Evolutionary conservation across 1,140 invertebrate genomes (phyloP), one percentile per base, ranked within the genome.

Genomic region (Reticulitermes speratus): DNA sequence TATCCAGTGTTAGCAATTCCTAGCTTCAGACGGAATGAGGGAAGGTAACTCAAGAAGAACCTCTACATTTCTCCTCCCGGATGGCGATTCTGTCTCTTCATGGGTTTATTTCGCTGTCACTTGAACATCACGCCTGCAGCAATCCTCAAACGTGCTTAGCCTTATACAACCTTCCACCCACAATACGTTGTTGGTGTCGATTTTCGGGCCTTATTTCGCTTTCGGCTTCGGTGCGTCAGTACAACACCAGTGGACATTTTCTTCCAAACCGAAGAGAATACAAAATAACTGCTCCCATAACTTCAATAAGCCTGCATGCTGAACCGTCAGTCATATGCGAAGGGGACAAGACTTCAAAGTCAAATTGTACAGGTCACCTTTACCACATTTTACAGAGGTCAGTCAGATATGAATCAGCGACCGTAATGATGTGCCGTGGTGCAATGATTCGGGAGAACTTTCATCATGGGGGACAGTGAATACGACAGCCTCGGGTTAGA

Each of bases 1-100:
- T 75, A 75, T 30, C 65, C 65, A 75, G 65, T 75, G 65, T 75
- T 75, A 30, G 65, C 25, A 75, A 75, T 75, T 75, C 65, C n/a
- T 75, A 30, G n/a, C 65, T 75, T 75, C 65, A 75, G n/a, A 16
- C 65, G 30, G 25, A 75, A n/a, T 25, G 21, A 65, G 16, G n/a
- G 9, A 30, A 16, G 65, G 65, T 65, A 65, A 65, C 16, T 65
- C 59, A 65, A 65, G 59, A 75, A 75, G 5, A 75, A n/a, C 65
- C 65, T 6, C 25, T 75, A 75, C n/a, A 75, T 30, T 75, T 75
- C 65, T 19, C 14, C 16, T 30, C 65, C 65, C 12, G n/a, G 25
- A 12, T 75, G n/a, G 25, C n/a, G 65, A 75, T 75, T 7, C 65
- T 75, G 3, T 25, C 65, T 14, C 65, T 30, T 75, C 65, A 75